These are phyloP conservation scores for Euplexia lucipara DNA, from an alignment of 2,888 invertebrate genomes.

Conservation along the genomic window DNA sequence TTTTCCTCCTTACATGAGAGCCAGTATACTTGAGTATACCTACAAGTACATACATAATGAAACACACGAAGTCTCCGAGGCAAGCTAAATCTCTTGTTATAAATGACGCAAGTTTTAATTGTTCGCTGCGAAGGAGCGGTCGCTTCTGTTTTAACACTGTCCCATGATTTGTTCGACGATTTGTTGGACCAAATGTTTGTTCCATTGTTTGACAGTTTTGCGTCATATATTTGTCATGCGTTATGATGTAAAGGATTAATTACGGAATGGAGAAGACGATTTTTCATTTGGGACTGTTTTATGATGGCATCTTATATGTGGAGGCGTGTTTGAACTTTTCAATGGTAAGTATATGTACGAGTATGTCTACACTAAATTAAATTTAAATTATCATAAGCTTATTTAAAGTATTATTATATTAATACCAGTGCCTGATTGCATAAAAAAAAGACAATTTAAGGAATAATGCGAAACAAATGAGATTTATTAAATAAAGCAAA, in stretches of 20 bases:
- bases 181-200: conserved; percentile 56
- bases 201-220: conserved; percentile 50
- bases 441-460: too few relatives aligned
- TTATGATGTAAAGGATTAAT: conserved; percentile 25
- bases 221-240: conserved; percentile 34
- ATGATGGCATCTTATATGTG: not conserved
- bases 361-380: too few relatives aligned
- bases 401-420: too few relatives aligned
- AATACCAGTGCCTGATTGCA: too few relatives aligned
- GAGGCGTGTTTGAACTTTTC: not conserved
- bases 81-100: conserved; percentile 62
- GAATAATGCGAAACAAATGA: too few relatives aligned
- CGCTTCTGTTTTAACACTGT: conserved; percentile 57
- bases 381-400: too few relatives aligned
- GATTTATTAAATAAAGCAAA: too few relatives aligned
- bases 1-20: not conserved
- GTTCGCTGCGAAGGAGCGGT: conserved; percentile 57
- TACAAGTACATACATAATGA: conserved; percentile 30
- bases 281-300: conserved; percentile 18
- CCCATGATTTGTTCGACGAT: conserved; percentile 61
- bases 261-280: conserved; percentile 13
- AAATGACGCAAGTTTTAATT: conserved; percentile 70
- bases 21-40: conserved; percentile 1
- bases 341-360: too few relatives aligned
- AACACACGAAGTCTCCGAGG: conserved; percentile 57